Conservation (phyloP, 2,888 invertebrate genomes). For the Thecocarcelia acutangulata region DNA sequence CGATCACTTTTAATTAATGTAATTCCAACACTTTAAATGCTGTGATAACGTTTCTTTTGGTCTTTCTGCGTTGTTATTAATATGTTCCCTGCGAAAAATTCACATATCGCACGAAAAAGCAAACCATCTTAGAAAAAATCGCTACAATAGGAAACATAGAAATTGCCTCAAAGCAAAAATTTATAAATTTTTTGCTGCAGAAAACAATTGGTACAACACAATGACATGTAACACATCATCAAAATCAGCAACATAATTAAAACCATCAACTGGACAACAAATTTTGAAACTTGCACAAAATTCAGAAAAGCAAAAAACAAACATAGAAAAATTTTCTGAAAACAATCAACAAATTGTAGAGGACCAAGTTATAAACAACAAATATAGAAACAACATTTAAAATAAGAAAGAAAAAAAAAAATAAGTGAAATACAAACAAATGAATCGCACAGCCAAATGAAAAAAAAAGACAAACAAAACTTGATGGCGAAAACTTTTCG, state of each 20-base stretch:
- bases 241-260: constrained; percentile 45
- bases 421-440: constrained; percentile 1
- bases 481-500: constrained; percentile 72
- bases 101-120: too few relatives aligned
- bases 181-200: constrained; percentile 10
- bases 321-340: constrained; percentile 35
- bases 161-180: constrained; percentile 8
- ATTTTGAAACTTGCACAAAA: constrained; percentile 12
- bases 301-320: constrained; percentile 29
- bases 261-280: constrained; percentile 36
- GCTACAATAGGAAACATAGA: too few relatives aligned
- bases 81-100: too few relatives aligned
- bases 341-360: constrained; percentile 59
- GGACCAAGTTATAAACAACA: constrained; percentile 54
- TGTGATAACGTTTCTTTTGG: too few relatives aligned
- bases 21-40: too few relatives aligned
- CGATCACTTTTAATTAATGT: too few relatives aligned
- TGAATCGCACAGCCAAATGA: constrained; percentile 8
- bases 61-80: too few relatives aligned
- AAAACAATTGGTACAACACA: constrained; percentile 56
- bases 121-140: too few relatives aligned
- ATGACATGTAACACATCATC: constrained; percentile 61
- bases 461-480: constrained; percentile 20
- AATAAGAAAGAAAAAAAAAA: constrained; percentile 30
- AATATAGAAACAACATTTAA: constrained; percentile 46